Conservation (phyloP, 2,888 invertebrate genomes). For the Mesochorus sp. region DNA sequence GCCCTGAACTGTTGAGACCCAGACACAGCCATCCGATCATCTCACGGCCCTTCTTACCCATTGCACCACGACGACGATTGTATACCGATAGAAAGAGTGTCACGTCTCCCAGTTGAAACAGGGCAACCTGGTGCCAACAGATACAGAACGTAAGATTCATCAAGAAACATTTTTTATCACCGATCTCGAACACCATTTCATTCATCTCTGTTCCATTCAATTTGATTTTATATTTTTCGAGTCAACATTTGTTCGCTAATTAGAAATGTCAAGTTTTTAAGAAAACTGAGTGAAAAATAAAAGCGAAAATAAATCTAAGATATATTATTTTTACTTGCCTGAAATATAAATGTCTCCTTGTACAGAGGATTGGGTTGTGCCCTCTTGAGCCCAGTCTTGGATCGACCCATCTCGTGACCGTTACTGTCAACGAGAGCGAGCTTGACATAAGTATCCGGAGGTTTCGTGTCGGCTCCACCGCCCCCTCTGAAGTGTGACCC, state of each 20-base stretch:
- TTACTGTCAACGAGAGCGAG: slow-evolving; percentile 95
- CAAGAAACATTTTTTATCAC: too few species aligned
- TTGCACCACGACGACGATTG: slow-evolving; percentile 94
- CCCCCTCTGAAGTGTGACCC: slow-evolving; percentile 87
- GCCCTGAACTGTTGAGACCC: slow-evolving; percentile 95
- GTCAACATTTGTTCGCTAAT: too few species aligned
- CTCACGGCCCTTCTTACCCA: slow-evolving; percentile 96
- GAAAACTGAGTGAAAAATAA: not conserved
- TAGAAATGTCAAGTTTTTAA: not conserved
- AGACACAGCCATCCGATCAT: slow-evolving; percentile 99
- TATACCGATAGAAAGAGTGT: slow-evolving; percentile 97
- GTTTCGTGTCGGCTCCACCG: slow-evolving; percentile 83
- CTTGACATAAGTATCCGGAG: slow-evolving; percentile 97
- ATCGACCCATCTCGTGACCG: slow-evolving; percentile 95
- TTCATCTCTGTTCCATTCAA: too few species aligned
- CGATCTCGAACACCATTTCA: too few species aligned
- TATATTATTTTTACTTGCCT: slow-evolving; percentile 84
- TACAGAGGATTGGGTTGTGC: slow-evolving; percentile 98
- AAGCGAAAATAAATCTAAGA: too few species aligned
- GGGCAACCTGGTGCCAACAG: slow-evolving; percentile 88
- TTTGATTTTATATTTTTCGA: too few species aligned
- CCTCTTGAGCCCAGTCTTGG: slow-evolving; percentile 95
- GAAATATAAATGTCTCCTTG: slow-evolving; percentile 98
- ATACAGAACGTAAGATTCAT: not conserved
- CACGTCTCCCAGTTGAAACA: slow-evolving; percentile 97